Evolutionary conservation across 2,113 vertebrate genomes (phyloP).

Genomic region (Heloderma charlesbogerti): DNA sequence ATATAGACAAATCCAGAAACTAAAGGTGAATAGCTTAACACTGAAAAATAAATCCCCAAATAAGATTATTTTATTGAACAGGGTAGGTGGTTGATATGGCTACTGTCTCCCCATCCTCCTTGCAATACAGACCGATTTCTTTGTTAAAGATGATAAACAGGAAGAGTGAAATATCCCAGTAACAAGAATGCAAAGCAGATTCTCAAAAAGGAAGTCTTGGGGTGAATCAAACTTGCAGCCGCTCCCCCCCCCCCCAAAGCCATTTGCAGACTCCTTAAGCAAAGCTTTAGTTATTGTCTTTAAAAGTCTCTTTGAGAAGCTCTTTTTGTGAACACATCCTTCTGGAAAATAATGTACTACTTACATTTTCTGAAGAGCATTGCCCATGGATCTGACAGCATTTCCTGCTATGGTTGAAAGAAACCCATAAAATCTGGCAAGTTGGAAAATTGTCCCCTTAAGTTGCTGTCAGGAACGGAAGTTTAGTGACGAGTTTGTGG

Average conservation of each 20-base stretch:
- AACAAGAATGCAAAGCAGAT: constrained; percentile 18
- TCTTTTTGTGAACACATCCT: accelerated
- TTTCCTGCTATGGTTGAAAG: background rate
- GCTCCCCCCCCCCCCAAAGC: background rate
- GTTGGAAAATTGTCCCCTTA: background rate
- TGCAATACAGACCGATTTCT: background rate
- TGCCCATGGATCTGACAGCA: background rate
- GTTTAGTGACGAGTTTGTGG: constrained; percentile 24
- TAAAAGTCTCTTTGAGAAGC: background rate
- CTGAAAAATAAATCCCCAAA: constrained; percentile 42
- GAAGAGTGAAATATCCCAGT: constrained; percentile 31
- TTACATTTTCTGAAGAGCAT: constrained; percentile 71
- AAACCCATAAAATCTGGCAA: accelerated
- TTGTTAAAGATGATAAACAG: constrained; percentile 21
- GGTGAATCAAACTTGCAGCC: background rate
- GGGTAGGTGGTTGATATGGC: constrained; percentile 33
- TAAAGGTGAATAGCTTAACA: constrained; percentile 4
- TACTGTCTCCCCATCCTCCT: background rate
- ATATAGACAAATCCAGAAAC: background rate
- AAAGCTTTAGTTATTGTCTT: background rate
- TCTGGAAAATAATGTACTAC: constrained; percentile 12
- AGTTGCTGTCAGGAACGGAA: constrained; percentile 38
- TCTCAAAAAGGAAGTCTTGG: background rate
- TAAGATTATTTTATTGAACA: constrained; percentile 5
- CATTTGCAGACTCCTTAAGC: background rate